Base-by-base conservation (phyloP, 2,113 vertebrate genomes). In the Eolophus roseicapilla region DNA sequence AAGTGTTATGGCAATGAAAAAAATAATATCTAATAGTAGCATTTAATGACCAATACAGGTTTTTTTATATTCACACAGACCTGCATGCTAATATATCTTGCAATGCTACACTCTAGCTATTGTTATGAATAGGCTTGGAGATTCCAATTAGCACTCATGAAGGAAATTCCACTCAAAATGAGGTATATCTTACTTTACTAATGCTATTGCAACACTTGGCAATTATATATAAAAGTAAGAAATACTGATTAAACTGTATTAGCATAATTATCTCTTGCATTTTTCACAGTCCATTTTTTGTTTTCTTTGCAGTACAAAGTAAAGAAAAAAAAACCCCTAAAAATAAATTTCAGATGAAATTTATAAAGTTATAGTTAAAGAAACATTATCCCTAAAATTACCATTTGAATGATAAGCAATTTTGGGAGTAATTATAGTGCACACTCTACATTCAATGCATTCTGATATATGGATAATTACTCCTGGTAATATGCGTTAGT, bases 391-490 rank as follows among this genome's bases (percentile, higher is more conserved):
- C 92, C 93, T 96, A 97, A 98, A 98, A 98, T 98, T 98, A 98
- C 97, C 98, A 98, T 98, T 98, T 98, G 97, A 98, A 98, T 98
- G 96, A 98, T 97, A 97, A 97, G 97, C 96, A 98, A 98, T 98
- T 98, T 98, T 73, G 90, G 86, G 84, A 94, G 86, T 98, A 98
- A 98, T 98, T 98, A 98, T 97, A 98, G 97, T 93, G 97, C 97
- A 97, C 81, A 96, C 84, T 97, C 97, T 97, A 96, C 92, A 94
- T 97, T 98, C 97, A 98, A 97, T 98, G 95, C 97, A 97, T 98
- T 98, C 98, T 98, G 97, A 98, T 98, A 98, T 98, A 98, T 98
- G 97, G 97, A 97, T 98, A 98, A 98, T 98, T 98, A 98, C 96
- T 98, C 94, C 92, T 97, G 92, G 91, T 98, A 98, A 98, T 98